Conservation (phyloP, 2,113 vertebrate genomes). For the Oryzias curvinotus region DNA sequence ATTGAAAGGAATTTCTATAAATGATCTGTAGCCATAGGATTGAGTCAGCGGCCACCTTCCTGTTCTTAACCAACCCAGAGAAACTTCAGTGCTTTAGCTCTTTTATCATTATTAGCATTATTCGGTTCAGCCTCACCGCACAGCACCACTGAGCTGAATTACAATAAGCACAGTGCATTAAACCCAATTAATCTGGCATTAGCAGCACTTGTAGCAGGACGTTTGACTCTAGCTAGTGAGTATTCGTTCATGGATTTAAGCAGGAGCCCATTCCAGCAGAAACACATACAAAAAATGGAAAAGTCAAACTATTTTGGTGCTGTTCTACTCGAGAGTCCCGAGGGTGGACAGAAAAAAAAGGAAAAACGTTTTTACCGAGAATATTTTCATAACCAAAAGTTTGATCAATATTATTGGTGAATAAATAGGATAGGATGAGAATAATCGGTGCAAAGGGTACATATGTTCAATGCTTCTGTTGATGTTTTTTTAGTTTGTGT, state of each 20-base stretch:
- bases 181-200: not conserved
- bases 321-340: too few relatives aligned
- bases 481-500: too few relatives aligned
- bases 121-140: not conserved
- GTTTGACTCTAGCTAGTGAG: not conserved
- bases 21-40: not conserved
- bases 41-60: too few relatives aligned
- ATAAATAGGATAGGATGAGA: too few relatives aligned
- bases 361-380: too few relatives aligned
- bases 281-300: not conserved
- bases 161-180: not conserved
- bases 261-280: not conserved
- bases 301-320: too few relatives aligned
- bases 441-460: too few relatives aligned
- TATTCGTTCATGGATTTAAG: not conserved
- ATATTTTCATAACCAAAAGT: too few relatives aligned
- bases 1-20: not conserved
- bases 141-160: conserved; percentile 1
- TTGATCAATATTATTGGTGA: too few relatives aligned
- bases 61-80: too few relatives aligned
- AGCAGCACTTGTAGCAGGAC: not conserved
- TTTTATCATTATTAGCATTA: conserved; percentile 2
- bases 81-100: not conserved
- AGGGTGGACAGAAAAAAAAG: too few relatives aligned
- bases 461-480: too few relatives aligned